Conservation (phyloP, 2,797 vertebrate genomes). For the Myotis vivesi region DNA sequence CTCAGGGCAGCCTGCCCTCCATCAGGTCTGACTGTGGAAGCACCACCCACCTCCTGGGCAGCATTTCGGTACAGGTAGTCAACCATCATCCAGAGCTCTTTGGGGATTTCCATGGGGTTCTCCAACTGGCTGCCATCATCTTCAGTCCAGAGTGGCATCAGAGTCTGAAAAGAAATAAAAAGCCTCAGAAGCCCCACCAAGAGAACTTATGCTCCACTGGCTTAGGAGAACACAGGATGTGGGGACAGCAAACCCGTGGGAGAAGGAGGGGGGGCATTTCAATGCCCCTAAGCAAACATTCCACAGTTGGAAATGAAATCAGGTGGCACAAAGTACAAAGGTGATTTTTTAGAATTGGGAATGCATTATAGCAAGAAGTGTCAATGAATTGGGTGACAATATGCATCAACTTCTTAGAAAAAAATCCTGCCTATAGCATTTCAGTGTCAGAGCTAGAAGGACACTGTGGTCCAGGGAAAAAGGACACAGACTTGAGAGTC, state of each 20-base stretch:
- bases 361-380: not conserved
- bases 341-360: slow-evolving; percentile 19
- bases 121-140: slow-evolving; percentile 79
- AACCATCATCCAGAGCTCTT: slow-evolving; percentile 98
- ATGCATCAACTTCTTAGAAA: not conserved
- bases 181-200: not conserved
- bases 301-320: not conserved
- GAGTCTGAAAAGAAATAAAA: slow-evolving; percentile 82
- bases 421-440: not conserved
- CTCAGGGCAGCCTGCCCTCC: not conserved
- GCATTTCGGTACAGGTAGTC: slow-evolving; percentile 93
- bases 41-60: slow-evolving; percentile 89
- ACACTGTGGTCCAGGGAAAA: not conserved
- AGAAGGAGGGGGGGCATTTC: not conserved
- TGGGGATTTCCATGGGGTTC: slow-evolving; percentile 92
- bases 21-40: not conserved
- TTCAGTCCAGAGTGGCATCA: slow-evolving; percentile 80
- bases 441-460: not conserved
- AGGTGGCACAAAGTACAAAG: not conserved
- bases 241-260: not conserved
- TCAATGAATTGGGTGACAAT: slow-evolving; percentile 12
- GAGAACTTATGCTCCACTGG: not conserved
- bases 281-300: not conserved
- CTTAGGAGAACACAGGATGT: not conserved
- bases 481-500: not conserved